phyloP scores from a whole-genome alignment of 2,113 vertebrate species.

The Macquaria australasica region DNA sequence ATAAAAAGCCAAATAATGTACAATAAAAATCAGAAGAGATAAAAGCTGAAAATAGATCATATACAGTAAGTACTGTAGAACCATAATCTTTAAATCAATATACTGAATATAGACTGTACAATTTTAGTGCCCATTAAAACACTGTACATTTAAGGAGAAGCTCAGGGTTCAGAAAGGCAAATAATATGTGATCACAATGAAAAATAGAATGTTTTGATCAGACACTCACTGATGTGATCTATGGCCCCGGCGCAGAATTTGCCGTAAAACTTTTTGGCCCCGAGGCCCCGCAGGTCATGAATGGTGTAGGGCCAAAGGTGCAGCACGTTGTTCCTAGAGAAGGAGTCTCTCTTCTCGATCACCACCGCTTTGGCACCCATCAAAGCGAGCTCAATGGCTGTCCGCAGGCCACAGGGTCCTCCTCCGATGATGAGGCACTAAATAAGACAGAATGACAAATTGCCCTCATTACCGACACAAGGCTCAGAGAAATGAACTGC shows the following conservation, averaged over 20 bases:
- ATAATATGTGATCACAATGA: background rate
- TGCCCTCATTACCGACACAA: conserved; percentile 29
- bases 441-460: conserved; percentile 34
- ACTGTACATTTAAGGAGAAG: background rate
- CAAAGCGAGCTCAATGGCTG: conserved; percentile 95
- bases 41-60: background rate
- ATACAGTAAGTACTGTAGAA: background rate
- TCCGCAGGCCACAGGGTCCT: conserved; percentile 95
- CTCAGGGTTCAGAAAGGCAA: background rate
- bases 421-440: conserved; percentile 98
- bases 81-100: background rate
- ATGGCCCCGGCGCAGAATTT: conserved; percentile 98
- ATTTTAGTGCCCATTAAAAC: background rate
- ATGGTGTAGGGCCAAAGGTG: conserved; percentile 99
- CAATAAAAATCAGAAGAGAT: background rate
- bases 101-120: background rate
- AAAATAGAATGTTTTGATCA: conserved; percentile 9
- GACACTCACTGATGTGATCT: conserved; percentile 97
- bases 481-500: background rate
- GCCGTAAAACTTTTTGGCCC: conserved; percentile 98
- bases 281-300: conserved; percentile 94
- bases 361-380: conserved; percentile 96
- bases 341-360: conserved; percentile 96
- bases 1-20: background rate
- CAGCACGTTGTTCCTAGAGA: conserved; percentile 97